These are phyloP conservation scores for Laothoe populi DNA, from an alignment of 2,888 invertebrate genomes.

Conservation along the genomic window DNA sequence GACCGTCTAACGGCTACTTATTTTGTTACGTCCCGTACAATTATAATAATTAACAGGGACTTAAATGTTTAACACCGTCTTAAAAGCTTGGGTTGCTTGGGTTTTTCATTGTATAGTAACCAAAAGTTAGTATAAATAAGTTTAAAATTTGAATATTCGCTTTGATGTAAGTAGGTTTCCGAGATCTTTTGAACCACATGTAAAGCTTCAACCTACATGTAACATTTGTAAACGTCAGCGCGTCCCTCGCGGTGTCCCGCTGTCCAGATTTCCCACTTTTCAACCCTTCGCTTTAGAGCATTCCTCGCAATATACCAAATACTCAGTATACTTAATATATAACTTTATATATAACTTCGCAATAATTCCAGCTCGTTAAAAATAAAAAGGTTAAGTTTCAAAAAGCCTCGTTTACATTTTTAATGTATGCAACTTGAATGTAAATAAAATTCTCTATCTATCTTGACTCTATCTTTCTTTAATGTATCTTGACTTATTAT, in stretches of 20 bases:
- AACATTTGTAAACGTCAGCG: slow-evolving; percentile 14
- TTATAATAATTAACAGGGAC: too few species aligned
- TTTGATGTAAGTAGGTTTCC: neutral
- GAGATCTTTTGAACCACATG: neutral
- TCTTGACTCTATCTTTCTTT: too few species aligned
- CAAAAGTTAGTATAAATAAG: too few species aligned
- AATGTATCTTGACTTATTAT: neutral
- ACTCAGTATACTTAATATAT: neutral
- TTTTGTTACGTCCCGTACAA: too few species aligned
- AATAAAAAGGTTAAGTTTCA: slow-evolving; percentile 13
- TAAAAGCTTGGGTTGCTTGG: too few species aligned
- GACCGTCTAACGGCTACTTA: too few species aligned
- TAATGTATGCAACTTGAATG: neutral
- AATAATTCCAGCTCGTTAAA: slow-evolving; percentile 10
- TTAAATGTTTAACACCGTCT: too few species aligned
- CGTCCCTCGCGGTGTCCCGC: neutral
- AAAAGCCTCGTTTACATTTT: neutral
- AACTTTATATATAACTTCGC: neutral
- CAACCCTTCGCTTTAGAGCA: slow-evolving; percentile 13
- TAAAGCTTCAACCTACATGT: neutral
- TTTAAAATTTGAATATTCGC: too few species aligned
- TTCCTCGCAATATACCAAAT: neutral
- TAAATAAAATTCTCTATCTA: too few species aligned
- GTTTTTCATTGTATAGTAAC: too few species aligned
- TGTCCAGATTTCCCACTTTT: slow-evolving; percentile 12